A percentile compares a stretch with the other conserved stretches of the same genome.
phyloP scores from a whole-genome alignment of 2,113 vertebrate genomes.

The Aptenodytes forsteri region DNA sequence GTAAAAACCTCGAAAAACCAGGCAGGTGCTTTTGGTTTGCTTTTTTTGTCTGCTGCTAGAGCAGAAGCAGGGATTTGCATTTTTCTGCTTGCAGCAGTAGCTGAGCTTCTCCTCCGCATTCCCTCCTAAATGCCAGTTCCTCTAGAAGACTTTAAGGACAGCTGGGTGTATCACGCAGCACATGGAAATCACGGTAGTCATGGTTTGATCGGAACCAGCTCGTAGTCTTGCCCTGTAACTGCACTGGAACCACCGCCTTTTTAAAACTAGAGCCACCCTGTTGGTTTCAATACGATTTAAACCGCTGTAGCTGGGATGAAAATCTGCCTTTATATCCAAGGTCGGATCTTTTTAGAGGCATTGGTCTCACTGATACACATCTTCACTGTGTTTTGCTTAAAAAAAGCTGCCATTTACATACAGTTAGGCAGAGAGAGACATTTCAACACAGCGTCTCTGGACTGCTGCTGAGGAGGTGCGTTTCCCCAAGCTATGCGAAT shows the following conservation, averaged over 20 bases:
- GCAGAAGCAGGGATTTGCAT: constrained; percentile 4
- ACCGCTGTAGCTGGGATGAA: background rate
- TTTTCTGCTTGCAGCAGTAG: background rate
- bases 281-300: background rate
- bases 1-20: background rate
- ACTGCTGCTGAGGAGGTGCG: background rate
- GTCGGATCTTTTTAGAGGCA: background rate
- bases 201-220: background rate
- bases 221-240: background rate
- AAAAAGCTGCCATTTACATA: background rate
- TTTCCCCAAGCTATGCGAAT: background rate
- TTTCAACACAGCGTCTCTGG: background rate
- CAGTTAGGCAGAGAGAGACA: background rate
- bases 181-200: background rate
- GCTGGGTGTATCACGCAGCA: background rate
- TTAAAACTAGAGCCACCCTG: background rate
- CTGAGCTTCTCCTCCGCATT: background rate
- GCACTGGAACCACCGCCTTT: background rate
- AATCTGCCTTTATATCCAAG: background rate
- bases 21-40: background rate
- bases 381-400: background rate
- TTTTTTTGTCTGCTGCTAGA: background rate
- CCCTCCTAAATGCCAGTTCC: background rate
- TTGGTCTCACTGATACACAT: background rate
- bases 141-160: background rate